A percentile compares a stretch with the other conserved stretches of the same genome.
Conservation (phyloP, 2,888 invertebrate species). For the Schizaphis graminum region DNA sequence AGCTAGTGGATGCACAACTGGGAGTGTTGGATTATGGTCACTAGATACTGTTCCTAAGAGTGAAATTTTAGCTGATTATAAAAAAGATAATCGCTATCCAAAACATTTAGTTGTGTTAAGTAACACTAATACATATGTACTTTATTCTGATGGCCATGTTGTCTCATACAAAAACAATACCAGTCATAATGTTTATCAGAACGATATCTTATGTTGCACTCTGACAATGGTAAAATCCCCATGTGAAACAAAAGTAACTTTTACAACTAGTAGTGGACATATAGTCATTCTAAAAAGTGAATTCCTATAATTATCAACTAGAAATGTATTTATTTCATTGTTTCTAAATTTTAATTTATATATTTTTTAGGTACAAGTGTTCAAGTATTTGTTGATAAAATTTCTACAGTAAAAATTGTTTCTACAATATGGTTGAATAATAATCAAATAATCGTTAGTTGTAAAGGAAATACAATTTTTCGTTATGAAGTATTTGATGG, state of each 20-base stretch:
- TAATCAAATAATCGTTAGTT: constrained; percentile 41
- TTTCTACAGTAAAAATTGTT: constrained; percentile 43
- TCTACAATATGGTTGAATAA: constrained; percentile 52
- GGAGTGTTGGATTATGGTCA: constrained; percentile 78
- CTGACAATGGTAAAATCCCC: constrained; percentile 50
- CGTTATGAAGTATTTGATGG: constrained; percentile 18
- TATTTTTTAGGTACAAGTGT: neutral
- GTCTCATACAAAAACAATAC: constrained; percentile 35
- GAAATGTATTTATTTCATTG: neutral
- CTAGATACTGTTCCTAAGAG: constrained; percentile 68
- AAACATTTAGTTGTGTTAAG: constrained; percentile 54
- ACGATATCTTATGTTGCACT: constrained; percentile 49
- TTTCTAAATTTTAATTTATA: neutral
- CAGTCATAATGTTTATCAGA: constrained; percentile 29
- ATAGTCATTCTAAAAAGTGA: constrained; percentile 53
- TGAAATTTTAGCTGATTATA: constrained; percentile 33
- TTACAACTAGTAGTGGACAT: constrained; percentile 56
- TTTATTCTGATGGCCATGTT: constrained; percentile 60
- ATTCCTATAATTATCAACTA: neutral
- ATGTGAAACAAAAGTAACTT: constrained; percentile 44
- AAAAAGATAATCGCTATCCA: constrained; percentile 38
- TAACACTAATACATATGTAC: constrained; percentile 37
- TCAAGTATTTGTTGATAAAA: constrained; percentile 33
- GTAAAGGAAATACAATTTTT: constrained; percentile 32
- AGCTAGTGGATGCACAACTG: constrained; percentile 83